phyloP scores from a whole-genome alignment of 2,113 vertebrate species.

The Stegostoma tigrinum region DNA sequence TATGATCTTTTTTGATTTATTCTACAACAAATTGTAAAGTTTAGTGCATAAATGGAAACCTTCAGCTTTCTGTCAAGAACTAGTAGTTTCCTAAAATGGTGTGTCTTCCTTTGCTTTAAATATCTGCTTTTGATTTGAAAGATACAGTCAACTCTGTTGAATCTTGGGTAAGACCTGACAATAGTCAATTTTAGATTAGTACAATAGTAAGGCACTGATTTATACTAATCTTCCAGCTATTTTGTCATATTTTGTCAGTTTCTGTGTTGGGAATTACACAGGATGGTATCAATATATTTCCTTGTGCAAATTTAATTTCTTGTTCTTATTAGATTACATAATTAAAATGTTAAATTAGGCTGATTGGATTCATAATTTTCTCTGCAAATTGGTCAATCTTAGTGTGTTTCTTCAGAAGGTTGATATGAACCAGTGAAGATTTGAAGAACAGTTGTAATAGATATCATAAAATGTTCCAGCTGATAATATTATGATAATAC shows the following conservation, averaged over 20 bases:
- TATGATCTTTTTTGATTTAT: neutral
- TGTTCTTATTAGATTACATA: neutral
- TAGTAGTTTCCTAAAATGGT: neutral
- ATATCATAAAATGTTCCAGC: neutral
- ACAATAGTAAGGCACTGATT: neutral
- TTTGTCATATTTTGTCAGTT: constrained; percentile 11
- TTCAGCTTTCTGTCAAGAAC: neutral
- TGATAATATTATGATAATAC: neutral
- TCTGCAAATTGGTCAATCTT: neutral
- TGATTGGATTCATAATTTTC: neutral
- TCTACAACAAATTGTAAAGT: neutral
- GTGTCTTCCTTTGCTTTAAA: neutral
- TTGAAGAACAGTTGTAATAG: neutral
- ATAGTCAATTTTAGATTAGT: neutral
- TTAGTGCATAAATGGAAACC: neutral
- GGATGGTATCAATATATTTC: neutral
- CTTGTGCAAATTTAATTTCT: neutral
- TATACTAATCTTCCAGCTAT: neutral
- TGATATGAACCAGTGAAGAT: neutral
- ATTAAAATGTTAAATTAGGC: neutral
- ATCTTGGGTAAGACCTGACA: neutral
- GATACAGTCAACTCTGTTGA: neutral
- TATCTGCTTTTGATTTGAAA: neutral
- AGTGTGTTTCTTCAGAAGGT: neutral
- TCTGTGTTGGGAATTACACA: neutral